Evolutionary conservation across 2,888 invertebrate genomes (phyloP), one percentile per base, ranked within the genome.

Genomic region (Erebia palarica): DNA sequence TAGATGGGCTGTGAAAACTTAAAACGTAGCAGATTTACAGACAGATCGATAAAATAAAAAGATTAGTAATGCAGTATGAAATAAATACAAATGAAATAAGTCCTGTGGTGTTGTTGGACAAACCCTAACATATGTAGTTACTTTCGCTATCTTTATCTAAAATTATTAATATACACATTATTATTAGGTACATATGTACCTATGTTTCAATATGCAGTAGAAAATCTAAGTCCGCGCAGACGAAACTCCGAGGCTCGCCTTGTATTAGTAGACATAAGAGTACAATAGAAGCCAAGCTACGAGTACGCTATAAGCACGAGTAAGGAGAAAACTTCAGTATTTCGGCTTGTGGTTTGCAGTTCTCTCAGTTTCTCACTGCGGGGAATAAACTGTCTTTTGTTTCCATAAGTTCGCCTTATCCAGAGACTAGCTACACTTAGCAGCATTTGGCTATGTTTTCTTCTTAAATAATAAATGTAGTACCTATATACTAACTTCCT

Each of bases 361-460:
- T 18, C 47, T 21, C 44, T 18, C 18, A 11, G 61, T 16, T 36
- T 18, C 47, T 21, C 44, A 42, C 13, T 18, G 61, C 42, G 55
- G 65, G 21, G 36, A 66, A 66, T 58, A 66, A 66, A 66, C 44
- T 58, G 57, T 58, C 66, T 44, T 66, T 57, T 66, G 57, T 44
- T 47, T 27, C 44, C 18, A 44, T 57, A 57, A 51, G n/a, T 64
- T 64, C 2, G 44, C 4, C 14, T 55, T 65, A 14, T 64, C 51
- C 18, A 11, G 64, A 58, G 58, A n/a, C 16, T 44, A 18, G 11
- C 58, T 64, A 57, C 66, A 66, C 21, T n/a, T 21, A 57, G 21
- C 13, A 16, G 21, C 14, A 44, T 10, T 44, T 44, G 18, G 55
- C n/a, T 9, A 21, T 57, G 21, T 27, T 59, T 27, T 14, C 14